phyloP scores from a whole-genome alignment of 2,113 vertebrate species.

The Chinchilla lanigera region DNA sequence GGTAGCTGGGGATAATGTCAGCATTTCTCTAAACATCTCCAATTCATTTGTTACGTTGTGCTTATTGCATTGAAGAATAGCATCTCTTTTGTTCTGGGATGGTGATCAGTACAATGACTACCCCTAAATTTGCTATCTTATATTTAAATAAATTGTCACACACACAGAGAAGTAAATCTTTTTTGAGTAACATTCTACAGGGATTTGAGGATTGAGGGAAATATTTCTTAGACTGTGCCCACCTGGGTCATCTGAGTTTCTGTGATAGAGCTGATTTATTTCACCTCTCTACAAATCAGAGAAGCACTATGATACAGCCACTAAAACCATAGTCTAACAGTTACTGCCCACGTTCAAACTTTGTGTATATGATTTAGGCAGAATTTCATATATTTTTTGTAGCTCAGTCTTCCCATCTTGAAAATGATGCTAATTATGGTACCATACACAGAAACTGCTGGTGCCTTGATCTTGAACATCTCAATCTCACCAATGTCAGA shows the following conservation, averaged over 20 bases:
- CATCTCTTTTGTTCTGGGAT: background rate
- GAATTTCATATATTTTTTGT: background rate
- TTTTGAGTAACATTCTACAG: background rate
- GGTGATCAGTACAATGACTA: background rate
- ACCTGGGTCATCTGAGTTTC: background rate
- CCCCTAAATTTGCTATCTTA: background rate
- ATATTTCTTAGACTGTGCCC: background rate
- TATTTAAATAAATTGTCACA: background rate
- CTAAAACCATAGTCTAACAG: background rate
- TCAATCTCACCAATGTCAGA: background rate
- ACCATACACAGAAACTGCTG: background rate
- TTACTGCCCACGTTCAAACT: background rate
- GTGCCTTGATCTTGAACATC: background rate
- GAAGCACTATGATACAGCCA: accelerated
- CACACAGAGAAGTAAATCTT: background rate
- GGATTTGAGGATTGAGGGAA: background rate
- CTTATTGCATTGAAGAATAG: background rate
- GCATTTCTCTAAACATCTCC: background rate
- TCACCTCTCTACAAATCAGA: background rate
- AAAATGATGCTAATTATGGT: background rate
- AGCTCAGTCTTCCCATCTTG: background rate
- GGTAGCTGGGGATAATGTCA: background rate
- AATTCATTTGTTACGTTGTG: background rate
- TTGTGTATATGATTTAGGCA: background rate
- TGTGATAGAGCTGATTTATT: background rate